Evolutionary conservation across 2,888 invertebrate genomes (phyloP).

Genomic region (Polylopha cassiicola): DNA sequence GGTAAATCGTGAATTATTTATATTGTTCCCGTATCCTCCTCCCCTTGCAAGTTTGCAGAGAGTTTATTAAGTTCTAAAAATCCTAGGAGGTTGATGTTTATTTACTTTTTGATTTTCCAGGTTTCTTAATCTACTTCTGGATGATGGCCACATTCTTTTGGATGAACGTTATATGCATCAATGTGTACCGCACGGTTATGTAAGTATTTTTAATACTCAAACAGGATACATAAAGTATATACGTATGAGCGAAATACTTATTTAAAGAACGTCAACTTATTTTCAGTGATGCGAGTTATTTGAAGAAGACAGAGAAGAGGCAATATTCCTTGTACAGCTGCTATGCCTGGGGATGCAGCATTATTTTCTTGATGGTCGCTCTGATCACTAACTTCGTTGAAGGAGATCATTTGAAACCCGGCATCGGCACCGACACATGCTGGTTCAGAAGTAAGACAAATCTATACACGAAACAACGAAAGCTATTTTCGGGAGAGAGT

Average conservation of each 20-base stretch:
- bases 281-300: conserved; percentile 54
- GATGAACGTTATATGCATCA: conserved; percentile 82
- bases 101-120: conserved; percentile 41
- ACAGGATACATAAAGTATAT: background rate
- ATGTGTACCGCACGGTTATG: conserved; percentile 81
- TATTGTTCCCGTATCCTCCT: too few relatives aligned
- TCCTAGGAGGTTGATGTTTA: background rate
- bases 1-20: conserved; percentile 48
- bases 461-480: background rate
- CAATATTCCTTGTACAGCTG: conserved; percentile 75
- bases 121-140: conserved; percentile 77
- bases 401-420: conserved; percentile 75
- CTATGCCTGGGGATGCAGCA: conserved; percentile 79
- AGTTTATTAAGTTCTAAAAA: too few relatives aligned
- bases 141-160: conserved; percentile 84
- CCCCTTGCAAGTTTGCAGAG: too few relatives aligned
- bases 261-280: background rate
- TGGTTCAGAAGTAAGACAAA: conserved; percentile 80
- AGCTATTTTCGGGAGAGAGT: conserved; percentile 9
- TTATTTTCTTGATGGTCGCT: conserved; percentile 68
- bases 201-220: conserved; percentile 58
- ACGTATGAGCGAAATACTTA: background rate
- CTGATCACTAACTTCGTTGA: conserved; percentile 73
- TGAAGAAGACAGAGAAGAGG: conserved; percentile 66
- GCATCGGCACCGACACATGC: conserved; percentile 75